Evolutionary conservation across 2,797 vertebrate genomes (phyloP), one percentile per base, ranked within the genome.

Genomic region (Acridotheres tristis): DNA sequence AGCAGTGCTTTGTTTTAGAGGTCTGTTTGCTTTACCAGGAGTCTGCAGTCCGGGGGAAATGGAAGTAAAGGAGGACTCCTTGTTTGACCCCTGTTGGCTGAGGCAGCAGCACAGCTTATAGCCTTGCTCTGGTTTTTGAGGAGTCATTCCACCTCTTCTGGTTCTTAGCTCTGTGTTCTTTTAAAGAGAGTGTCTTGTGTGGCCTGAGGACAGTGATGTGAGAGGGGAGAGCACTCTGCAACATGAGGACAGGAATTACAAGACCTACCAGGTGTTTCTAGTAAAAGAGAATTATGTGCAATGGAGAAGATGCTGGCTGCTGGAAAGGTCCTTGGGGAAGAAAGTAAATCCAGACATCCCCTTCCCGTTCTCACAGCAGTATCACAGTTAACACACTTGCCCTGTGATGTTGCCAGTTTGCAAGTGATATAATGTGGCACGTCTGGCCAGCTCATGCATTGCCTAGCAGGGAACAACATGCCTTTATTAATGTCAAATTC

Each of bases 1-100:
- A 27, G 54, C 13, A 2, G 26, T 16, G 51, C 81, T 93, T 78
- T 75, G 66, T 90, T 50, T 59, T 8, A 32, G 61, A 90, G 78
- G 15, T 62, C 72, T 77, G 27, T 63, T 79, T 89, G 59, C 80
- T 90, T 66, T 53, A 20, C 54, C 38, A 34, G 67, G 91, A 89
- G 55, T 63, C 69, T 38, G 75, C 80, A 72, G 73, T 30, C 47
- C 47, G 8, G 71, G 43, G 71, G 17, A 79, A 32, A 51, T 13
- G 36, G 88, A 73, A 82, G 45, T 40, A n/a, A 45, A 91, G 69
- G 51, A 55, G 23, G 13, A 77, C 13, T 38, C 78, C 48, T 16
- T 32, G 38, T 63, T 32, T 32, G n/a, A 51, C 18, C 45, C 43
- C 38, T 0, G 0, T 1, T 66, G 55, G 36, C 68, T 68, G 22